phyloP scores from a whole-genome alignment of 2,888 invertebrate genomes.

The Orgyia antiqua region DNA sequence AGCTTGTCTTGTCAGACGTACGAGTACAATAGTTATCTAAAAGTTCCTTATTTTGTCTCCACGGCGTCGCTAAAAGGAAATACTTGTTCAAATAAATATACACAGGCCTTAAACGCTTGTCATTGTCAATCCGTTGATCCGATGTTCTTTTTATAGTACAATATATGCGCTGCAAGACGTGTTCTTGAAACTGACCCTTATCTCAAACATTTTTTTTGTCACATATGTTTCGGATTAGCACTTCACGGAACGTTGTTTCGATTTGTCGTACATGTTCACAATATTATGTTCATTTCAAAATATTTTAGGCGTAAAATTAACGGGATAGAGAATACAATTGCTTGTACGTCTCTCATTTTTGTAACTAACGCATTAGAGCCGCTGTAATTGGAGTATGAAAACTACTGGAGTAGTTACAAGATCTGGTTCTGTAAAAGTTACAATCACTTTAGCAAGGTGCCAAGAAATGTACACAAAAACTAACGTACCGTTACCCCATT shows the following conservation, averaged over 20 bases:
- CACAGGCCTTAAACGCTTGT: constrained; percentile 69
- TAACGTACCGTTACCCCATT: no score
- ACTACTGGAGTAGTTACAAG: no score
- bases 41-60: constrained; percentile 65
- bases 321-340: constrained; percentile 23
- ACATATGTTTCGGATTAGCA: constrained; percentile 74
- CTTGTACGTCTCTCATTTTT: constrained; percentile 18
- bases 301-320: constrained; percentile 25
- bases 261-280: constrained; percentile 37
- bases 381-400: no score
- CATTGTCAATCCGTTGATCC: constrained; percentile 72
- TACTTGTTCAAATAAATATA: constrained; percentile 75
- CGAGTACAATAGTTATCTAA: constrained; percentile 68
- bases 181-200: constrained; percentile 73
- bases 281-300: constrained; percentile 18
- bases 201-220: constrained; percentile 66
- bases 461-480: no score
- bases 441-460: no score
- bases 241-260: constrained; percentile 62
- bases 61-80: constrained; percentile 71
- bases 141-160: constrained; percentile 64
- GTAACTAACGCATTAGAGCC: constrained; percentile 19
- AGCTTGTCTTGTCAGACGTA: constrained; percentile 42
- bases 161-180: constrained; percentile 54
- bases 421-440: no score